Conservation (phyloP, 2,797 vertebrate genomes). For the Scleropages formosus region DNA sequence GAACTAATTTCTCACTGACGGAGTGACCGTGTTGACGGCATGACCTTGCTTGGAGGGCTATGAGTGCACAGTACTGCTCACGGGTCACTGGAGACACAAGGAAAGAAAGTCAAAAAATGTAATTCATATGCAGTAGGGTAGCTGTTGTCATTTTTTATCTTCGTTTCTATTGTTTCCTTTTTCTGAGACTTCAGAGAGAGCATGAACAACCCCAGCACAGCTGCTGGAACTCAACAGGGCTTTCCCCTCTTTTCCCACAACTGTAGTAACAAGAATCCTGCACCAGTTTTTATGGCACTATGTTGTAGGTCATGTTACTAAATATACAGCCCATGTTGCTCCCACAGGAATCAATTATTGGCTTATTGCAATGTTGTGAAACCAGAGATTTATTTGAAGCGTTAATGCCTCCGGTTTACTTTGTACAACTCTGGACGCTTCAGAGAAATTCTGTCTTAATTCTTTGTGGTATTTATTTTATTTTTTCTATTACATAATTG, state of each 20-base stretch:
- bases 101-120: background rate
- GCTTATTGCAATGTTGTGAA: background rate
- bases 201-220: background rate
- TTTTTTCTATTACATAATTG: too few relatives aligned
- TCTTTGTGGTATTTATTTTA: too few relatives aligned
- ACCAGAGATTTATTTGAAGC: background rate
- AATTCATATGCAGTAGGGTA: too few relatives aligned
- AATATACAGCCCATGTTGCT: background rate
- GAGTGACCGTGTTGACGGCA: background rate
- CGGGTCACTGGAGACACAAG: background rate
- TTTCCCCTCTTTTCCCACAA: background rate
- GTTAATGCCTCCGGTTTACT: too few relatives aligned
- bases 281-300: background rate
- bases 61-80: background rate
- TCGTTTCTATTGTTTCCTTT: background rate
- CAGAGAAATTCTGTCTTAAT: too few relatives aligned
- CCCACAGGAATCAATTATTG: conserved; percentile 11
- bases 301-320: background rate
- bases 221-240: background rate
- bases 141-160: background rate
- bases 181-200: background rate
- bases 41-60: too few relatives aligned
- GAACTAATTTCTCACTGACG: background rate
- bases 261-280: background rate
- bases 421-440: too few relatives aligned